Conservation (phyloP, 2,113 vertebrate genomes). For the Recurvirostra avosetta region DNA sequence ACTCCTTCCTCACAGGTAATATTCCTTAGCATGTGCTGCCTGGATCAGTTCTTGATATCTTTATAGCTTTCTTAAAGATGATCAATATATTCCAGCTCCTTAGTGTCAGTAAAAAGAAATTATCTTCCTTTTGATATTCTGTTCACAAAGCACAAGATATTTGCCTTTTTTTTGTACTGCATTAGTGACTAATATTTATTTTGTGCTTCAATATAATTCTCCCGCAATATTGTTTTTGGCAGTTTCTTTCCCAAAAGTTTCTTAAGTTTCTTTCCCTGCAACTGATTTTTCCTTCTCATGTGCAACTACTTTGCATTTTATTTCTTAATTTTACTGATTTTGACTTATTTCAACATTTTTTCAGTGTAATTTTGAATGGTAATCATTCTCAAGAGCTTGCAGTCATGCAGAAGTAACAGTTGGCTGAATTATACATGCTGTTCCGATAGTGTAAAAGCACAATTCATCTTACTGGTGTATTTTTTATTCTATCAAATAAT, state of each 20-base stretch:
- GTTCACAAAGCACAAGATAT: not conserved
- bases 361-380: not conserved
- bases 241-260: not conserved
- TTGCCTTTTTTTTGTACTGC: not conserved
- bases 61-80: not conserved
- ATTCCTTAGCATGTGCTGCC: not conserved
- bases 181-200: not conserved
- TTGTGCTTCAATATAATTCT: not conserved
- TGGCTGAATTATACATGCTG: not conserved
- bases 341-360: not conserved
- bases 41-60: not conserved
- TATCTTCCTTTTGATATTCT: not conserved
- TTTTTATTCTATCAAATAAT: not conserved
- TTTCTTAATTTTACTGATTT: not conserved
- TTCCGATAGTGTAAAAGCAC: not conserved
- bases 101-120: not conserved
- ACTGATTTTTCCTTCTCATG: not conserved
- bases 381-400: not conserved
- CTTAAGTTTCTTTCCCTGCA: not conserved
- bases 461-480: not conserved
- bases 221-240: not conserved
- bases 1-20: not conserved
- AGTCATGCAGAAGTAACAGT: not conserved
- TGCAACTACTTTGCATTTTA: not conserved
- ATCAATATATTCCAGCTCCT: not conserved